These are phyloP conservation scores for Trissoscelio sp. DNA, from an alignment of 2,888 invertebrate genomes.

Conservation along the genomic window DNA sequence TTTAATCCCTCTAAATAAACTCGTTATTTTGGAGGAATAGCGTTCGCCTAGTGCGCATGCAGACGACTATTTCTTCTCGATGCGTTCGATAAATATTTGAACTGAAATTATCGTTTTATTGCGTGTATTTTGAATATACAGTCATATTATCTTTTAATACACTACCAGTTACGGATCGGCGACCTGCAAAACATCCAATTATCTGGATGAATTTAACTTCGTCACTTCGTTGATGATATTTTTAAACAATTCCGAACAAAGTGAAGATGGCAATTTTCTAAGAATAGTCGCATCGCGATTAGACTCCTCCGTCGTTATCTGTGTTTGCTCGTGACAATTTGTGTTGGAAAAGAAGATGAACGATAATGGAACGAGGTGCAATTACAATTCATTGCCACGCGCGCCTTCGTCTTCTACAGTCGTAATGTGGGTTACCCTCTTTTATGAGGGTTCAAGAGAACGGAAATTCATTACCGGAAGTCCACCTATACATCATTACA, in stretches of 20 bases:
- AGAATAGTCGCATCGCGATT: slow-evolving; percentile 49
- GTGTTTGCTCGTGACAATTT: slow-evolving; percentile 51
- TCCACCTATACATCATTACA: too few relatives aligned
- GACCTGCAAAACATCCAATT: background rate
- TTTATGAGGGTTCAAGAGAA: slow-evolving; percentile 51
- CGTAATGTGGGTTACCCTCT: slow-evolving; percentile 62
- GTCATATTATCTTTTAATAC: slow-evolving; percentile 15
- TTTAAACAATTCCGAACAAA: background rate
- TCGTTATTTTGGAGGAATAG: background rate
- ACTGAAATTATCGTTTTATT: slow-evolving; percentile 19
- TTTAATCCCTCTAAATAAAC: slow-evolving; percentile 17
- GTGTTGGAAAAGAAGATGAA: slow-evolving; percentile 55
- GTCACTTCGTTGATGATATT: background rate
- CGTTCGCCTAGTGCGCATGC: background rate
- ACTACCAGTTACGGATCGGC: background rate
- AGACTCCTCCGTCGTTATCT: slow-evolving; percentile 36
- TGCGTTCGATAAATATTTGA: slow-evolving; percentile 17
- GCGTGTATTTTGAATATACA: slow-evolving; percentile 1
- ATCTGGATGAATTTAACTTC: background rate
- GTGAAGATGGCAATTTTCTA: background rate
- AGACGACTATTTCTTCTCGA: slow-evolving; percentile 16
- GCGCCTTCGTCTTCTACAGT: slow-evolving; percentile 58
- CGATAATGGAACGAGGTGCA: slow-evolving; percentile 62
- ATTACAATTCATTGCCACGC: slow-evolving; percentile 68
- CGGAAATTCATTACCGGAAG: slow-evolving; percentile 56